These are phyloP conservation scores for Candoia aspera DNA, from an alignment of 2,113 vertebrate genomes.

Conservation along the genomic window DNA sequence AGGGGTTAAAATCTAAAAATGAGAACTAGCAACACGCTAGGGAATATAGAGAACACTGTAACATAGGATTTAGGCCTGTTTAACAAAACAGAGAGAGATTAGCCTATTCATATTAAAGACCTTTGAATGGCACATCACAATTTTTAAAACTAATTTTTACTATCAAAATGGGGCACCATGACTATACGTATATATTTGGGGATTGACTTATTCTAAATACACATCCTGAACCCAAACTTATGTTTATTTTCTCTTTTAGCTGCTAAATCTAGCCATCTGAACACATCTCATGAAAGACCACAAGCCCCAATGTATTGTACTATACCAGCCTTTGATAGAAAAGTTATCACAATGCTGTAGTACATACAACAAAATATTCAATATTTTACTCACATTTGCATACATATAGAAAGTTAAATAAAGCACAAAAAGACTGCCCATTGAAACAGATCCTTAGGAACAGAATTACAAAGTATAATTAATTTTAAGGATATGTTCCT, in stretches of 20 bases:
- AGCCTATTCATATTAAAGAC: neutral
- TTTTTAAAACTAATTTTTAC: neutral
- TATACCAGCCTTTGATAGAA: conserved; percentile 20
- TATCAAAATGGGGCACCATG: neutral
- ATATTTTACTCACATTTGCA: neutral
- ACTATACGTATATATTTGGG: neutral
- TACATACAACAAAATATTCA: conserved; percentile 24
- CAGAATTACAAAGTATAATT: neutral
- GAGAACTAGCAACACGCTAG: neutral
- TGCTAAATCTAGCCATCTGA: neutral
- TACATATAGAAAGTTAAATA: neutral
- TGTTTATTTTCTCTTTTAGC: conserved; percentile 17
- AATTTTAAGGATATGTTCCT: neutral
- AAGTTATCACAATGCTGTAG: conserved; percentile 18
- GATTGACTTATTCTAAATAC: neutral
- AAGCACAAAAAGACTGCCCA: conserved; percentile 1
- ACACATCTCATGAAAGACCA: neutral
- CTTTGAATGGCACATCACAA: neutral
- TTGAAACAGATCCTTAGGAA: conserved; percentile 7
- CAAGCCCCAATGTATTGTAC: neutral
- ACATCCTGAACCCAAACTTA: neutral
- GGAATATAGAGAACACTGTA: conserved; percentile 20
- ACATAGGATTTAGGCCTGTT: neutral
- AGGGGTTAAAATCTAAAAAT: neutral
- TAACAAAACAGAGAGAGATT: neutral